Conservation (phyloP, 2,797 vertebrate species). For the Fringilla coelebs region DNA sequence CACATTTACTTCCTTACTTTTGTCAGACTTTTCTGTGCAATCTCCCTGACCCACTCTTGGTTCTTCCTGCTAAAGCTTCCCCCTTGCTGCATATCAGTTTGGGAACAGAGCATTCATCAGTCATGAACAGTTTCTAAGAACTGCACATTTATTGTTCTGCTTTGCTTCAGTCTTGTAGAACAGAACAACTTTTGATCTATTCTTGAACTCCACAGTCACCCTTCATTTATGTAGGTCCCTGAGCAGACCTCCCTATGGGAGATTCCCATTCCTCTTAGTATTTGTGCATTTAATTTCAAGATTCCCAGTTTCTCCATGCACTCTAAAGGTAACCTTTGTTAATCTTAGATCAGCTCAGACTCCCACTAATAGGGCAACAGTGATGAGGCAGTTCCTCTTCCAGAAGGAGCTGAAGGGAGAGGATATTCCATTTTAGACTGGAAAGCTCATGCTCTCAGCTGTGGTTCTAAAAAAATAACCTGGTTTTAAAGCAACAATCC, state of each 20-base stretch:
- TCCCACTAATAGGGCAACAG: neutral
- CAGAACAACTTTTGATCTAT: neutral
- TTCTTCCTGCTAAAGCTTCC: neutral
- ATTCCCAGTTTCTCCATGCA: neutral
- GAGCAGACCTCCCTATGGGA: neutral
- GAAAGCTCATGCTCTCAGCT: neutral
- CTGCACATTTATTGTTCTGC: neutral
- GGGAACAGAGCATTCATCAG: neutral
- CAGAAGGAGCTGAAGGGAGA: neutral
- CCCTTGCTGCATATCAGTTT: neutral
- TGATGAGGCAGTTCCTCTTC: neutral
- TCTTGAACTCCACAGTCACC: neutral
- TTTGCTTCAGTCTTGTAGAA: neutral
- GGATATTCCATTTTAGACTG: neutral
- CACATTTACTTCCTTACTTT: neutral
- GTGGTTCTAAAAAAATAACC: neutral
- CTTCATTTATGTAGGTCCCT: neutral
- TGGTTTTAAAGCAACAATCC: neutral
- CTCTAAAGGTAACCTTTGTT: neutral
- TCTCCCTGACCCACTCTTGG: neutral
- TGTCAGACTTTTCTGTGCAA: neutral
- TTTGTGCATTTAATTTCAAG: neutral
- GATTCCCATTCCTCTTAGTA: neutral
- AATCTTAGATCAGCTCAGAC: neutral
- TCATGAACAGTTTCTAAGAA: neutral